Evolutionary conservation across 2,113 vertebrate species (phyloP), one percentile per base, ranked within the genome.

Genomic region (Macroglossus sobrinus): DNA sequence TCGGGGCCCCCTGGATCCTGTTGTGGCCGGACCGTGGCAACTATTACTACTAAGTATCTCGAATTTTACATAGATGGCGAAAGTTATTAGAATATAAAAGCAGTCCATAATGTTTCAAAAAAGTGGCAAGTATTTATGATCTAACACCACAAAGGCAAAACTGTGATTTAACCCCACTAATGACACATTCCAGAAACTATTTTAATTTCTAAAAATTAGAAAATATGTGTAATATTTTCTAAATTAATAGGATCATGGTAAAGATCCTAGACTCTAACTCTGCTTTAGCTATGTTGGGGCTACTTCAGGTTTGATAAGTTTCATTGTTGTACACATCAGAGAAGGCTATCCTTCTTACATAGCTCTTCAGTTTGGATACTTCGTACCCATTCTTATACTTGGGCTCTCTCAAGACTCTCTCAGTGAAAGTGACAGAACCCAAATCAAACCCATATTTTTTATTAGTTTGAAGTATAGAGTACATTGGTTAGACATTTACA

Each of bases 41-140:
- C n/a, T n/a, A n/a, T n/a, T n/a, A n/a, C n/a, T n/a, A n/a, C n/a
- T n/a, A 91, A 85, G 63, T 11, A 87, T n/a, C 40, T 91, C 72
- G 78, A 81, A 91, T 82, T 89, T 86, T 61, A 91, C 76, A 92
- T 22, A 0, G 5, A 71, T 68, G 10, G 40, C 50, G 76, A 97
- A 43, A 38, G 95, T n/a, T 61, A 84, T 80, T 90, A 53, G 59
- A 69, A 92, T 97, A 96, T 89, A 71, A 97, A 97, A 97, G 50
- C 19, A 95, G 53, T 38, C 95, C 33, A 94, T 96, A 18, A 43
- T 79, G 14, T 40, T 97, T 97, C 93, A 96, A 96, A 57, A 92
- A 69, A 96, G 59, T 71, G 35, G 55, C 97, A 98, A 94, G 63
- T 92, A 69, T 40, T 97, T 97, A 71, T 45, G 5, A 0, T 43